These are phyloP conservation scores for Micoletzkya japonica DNA, from an alignment of 2,888 invertebrate species.

Conservation along the genomic window DNA sequence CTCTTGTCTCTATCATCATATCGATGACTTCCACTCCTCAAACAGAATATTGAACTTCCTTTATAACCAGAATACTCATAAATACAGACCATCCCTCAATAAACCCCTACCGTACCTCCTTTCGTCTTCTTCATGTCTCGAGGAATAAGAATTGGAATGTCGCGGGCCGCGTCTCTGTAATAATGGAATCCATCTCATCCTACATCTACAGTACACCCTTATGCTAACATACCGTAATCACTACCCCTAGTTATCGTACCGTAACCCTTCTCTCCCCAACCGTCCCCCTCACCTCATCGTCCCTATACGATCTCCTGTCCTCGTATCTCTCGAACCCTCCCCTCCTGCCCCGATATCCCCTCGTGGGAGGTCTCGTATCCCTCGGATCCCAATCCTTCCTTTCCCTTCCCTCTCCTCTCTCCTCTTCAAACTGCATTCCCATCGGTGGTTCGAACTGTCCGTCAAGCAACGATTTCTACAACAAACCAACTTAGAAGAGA, in stretches of 20 bases:
- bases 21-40: background rate
- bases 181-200: no score
- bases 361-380: background rate
- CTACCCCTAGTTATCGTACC: background rate
- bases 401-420: conserved; percentile 17
- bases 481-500: no score
- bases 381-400: conserved; percentile 24
- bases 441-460: background rate
- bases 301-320: conserved; percentile 20
- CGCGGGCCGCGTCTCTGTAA: no score
- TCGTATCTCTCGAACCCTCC: background rate
- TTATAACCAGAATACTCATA: background rate
- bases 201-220: no score
- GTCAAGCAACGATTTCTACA: background rate
- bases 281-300: conserved; percentile 25
- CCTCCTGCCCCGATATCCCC: background rate
- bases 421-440: conserved; percentile 18
- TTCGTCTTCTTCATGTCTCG: conserved; percentile 23
- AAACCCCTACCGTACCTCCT: background rate
- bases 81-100: background rate
- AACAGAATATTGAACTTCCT: background rate
- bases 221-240: no score
- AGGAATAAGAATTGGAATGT: no score
- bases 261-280: background rate
- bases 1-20: background rate